Base-by-base conservation (phyloP, 35 echinoderm and acorn worm genomes). In the Lytechinus pictus region DNA sequence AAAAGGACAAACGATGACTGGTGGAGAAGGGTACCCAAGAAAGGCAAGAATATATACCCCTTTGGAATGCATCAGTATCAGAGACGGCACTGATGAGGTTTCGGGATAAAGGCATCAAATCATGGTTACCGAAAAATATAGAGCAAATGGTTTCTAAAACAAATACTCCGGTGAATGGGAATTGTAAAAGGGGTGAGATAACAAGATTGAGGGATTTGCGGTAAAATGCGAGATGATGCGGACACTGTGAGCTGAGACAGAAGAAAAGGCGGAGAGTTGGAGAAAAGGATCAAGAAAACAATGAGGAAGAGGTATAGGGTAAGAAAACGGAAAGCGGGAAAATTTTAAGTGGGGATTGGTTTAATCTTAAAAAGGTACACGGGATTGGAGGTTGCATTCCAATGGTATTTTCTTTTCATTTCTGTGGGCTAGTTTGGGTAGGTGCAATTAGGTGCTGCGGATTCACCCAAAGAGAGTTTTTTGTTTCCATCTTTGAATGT, bases 171-270 rank as follows among this genome's bases (percentile, higher is more conserved):
- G 29, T 90, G 88, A 90, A 90, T 44, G 88, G 29, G 88, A 79
- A 79, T 79, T 79, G 66, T 7, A 79, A 79, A 79, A 79, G 66
- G 88, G 11, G 28, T 13, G 52, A 54, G 52, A 90, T 90, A 90
- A 90, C 88, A 90, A 90, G 88, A 90, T 90, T 90, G 88, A 44
- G 88, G 88, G 88, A 90, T 90, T 90, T 90, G 88, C 29, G 52
- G 88, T 52, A 54, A 54, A 28, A 28, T 90, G 88, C 29, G 16
- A 44, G 12, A 54, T 21, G 28, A 28, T 90, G 88, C 24, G 66
- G 66, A 79, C 66, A 79, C 66, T 0, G 66, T 79, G 66, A 79
- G 66, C 16, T n/a, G 66, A 24, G 66, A 71, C 10, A 24, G 21
- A 79, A 24, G 21, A 79, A 79, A 79, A 24, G 66, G 19, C n/a